Evolutionary conservation across 2,888 invertebrate genomes (phyloP).

Genomic region (Sphaerophoria taeniata): DNA sequence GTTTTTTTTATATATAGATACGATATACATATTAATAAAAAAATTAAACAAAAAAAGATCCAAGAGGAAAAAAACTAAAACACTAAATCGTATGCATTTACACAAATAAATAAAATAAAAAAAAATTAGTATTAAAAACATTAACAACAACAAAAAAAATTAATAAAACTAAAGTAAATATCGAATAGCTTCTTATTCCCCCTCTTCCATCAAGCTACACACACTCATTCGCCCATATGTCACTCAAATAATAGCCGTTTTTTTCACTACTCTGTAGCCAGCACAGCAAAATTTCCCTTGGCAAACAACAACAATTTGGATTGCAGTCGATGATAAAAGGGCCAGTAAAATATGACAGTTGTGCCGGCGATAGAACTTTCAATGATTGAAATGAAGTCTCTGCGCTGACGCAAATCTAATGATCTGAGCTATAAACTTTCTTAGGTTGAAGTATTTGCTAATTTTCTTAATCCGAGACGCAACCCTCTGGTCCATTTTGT

Average conservation of each 20-base stretch:
- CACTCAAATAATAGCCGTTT: slow-evolving; percentile 7
- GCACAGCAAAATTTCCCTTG: too few relatives aligned
- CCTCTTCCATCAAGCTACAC: not conserved
- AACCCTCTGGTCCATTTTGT: too few relatives aligned
- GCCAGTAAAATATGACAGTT: too few relatives aligned
- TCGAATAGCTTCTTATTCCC: slow-evolving; percentile 61
- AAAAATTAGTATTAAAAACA: slow-evolving; percentile 63
- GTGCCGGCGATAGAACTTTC: too few relatives aligned
- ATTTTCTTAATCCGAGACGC: too few relatives aligned
- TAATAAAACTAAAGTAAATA: slow-evolving; percentile 30
- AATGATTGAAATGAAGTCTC: too few relatives aligned
- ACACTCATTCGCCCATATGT: slow-evolving; percentile 39
- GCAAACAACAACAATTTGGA: too few relatives aligned
- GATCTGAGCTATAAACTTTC: too few relatives aligned
- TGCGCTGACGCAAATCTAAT: too few relatives aligned
- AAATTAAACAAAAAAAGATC: slow-evolving; percentile 37
- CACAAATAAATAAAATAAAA: slow-evolving; percentile 46
- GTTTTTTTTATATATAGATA: slow-evolving; percentile 60
- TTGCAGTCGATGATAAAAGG: too few relatives aligned
- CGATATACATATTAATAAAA: slow-evolving; percentile 50
- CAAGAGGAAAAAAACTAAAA: slow-evolving; percentile 60
- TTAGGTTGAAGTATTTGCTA: too few relatives aligned
- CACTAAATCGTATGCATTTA: slow-evolving; percentile 71
- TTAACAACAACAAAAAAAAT: slow-evolving; percentile 30
- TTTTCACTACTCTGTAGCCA: too few relatives aligned